phyloP scores from a whole-genome alignment of 2,888 invertebrate genomes.

The Villa cingulata region DNA sequence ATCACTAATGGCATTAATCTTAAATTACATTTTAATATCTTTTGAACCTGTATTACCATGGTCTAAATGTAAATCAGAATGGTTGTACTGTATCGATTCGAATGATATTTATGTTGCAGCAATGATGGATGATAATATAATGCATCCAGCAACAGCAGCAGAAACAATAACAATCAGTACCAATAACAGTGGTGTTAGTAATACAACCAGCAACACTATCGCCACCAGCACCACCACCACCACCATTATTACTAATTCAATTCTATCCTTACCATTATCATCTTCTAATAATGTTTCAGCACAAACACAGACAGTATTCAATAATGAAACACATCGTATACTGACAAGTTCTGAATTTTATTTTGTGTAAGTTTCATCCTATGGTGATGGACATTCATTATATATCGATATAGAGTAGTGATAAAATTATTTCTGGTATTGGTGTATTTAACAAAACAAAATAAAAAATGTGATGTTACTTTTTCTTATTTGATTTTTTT shows the following conservation, averaged over 20 bases:
- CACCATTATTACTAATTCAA: too few species aligned
- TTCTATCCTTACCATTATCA: too few species aligned
- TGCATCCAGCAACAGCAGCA: background rate
- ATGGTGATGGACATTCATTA: slow-evolving; percentile 1
- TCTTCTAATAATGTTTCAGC: too few species aligned
- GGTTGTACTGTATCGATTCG: slow-evolving; percentile 37
- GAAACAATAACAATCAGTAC: background rate
- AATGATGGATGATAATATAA: slow-evolving; percentile 6
- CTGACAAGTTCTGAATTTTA: slow-evolving; percentile 40
- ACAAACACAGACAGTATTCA: too few species aligned
- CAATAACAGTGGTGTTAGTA: too few species aligned
- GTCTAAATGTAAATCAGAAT: slow-evolving; percentile 42
- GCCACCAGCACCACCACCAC: too few species aligned
- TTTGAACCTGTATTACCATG: slow-evolving; percentile 49
- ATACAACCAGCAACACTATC: too few species aligned
- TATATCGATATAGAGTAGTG: too few species aligned
- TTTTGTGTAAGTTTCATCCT: slow-evolving; percentile 37
- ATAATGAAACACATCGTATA: slow-evolving; percentile 17
- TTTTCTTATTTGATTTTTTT: background rate
- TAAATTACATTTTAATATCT: slow-evolving; percentile 48
- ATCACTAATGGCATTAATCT: slow-evolving; percentile 45
- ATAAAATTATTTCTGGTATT: too few species aligned
- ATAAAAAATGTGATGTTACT: background rate
- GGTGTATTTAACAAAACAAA: background rate
- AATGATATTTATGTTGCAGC: slow-evolving; percentile 11